These are phyloP conservation scores for Vanessa atalanta DNA, from an alignment of 1,140 invertebrate species.

Conservation along the genomic window DNA sequence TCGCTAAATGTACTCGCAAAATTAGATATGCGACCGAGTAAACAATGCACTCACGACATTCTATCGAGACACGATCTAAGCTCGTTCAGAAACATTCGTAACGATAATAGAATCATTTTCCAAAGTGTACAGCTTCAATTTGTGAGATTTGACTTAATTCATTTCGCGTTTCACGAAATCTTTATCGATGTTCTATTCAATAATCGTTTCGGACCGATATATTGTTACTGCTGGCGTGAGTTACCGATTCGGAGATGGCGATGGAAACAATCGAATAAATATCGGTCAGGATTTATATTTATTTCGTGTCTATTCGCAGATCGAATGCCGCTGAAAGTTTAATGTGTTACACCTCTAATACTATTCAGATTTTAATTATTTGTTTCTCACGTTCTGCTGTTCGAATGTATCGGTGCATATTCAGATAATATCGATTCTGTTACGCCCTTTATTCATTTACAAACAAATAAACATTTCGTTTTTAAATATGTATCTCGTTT, in stretches of 20 bases:
- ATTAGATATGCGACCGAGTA: not conserved
- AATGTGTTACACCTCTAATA: constrained; percentile 31
- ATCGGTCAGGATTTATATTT: constrained; percentile 60
- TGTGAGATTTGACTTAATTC: constrained; percentile 20
- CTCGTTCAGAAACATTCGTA: not conserved
- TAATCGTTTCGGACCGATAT: constrained; percentile 68
- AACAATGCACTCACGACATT: not conserved
- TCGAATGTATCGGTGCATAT: not conserved
- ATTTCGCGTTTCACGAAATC: constrained; percentile 37
- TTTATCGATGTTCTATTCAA: constrained; percentile 63
- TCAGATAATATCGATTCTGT: not conserved
- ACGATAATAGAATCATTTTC: not conserved
- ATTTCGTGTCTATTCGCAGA: constrained; percentile 55
- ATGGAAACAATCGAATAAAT: constrained; percentile 70
- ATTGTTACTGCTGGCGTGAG: constrained; percentile 70
- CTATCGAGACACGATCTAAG: not conserved
- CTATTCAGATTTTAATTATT: constrained; percentile 1
- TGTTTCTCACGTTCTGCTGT: not conserved
- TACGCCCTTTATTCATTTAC: too few species aligned
- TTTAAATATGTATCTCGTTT: too few species aligned
- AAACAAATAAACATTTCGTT: too few species aligned
- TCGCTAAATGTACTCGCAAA: not conserved
- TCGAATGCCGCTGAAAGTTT: constrained; percentile 51
- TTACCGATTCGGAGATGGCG: constrained; percentile 64
- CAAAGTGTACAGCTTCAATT: constrained; percentile 1